phyloP scores from a whole-genome alignment of 2,113 vertebrate species.

The Rhinopomastus cyanomelas region DNA sequence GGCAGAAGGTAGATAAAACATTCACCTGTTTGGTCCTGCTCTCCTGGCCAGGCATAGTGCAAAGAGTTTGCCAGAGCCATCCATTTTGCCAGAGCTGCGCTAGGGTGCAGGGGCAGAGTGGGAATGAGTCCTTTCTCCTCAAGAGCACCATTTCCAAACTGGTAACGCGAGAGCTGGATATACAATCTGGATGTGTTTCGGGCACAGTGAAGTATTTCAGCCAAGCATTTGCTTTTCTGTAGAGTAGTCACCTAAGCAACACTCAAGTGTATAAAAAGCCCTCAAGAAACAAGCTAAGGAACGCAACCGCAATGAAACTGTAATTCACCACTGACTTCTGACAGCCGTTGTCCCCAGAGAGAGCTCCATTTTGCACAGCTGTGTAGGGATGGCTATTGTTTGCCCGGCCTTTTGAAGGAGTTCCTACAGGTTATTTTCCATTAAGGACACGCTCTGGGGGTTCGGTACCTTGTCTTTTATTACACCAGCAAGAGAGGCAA shows the following conservation, averaged over 20 bases:
- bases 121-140: not conserved
- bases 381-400: not conserved
- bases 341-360: not conserved
- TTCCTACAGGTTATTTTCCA: not conserved
- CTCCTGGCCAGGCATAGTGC: not conserved
- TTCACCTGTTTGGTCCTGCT: not conserved
- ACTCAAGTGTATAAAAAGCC: not conserved
- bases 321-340: not conserved
- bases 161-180: not conserved
- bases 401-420: not conserved
- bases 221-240: not conserved
- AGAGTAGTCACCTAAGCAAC: constrained; percentile 13
- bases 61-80: not conserved
- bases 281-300: constrained; percentile 26
- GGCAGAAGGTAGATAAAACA: not conserved
- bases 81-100: not conserved
- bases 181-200: not conserved
- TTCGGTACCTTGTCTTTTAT: not conserved
- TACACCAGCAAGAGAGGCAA: not conserved
- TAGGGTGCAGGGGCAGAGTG: not conserved
- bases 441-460: not conserved
- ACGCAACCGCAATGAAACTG: not conserved
- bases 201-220: not conserved
- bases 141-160: not conserved
- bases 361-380: not conserved